Evolutionary conservation across 2,113 vertebrate species (phyloP), one percentile per base, ranked within the genome.

Genomic region (Dolichallabes microphthalmus): DNA sequence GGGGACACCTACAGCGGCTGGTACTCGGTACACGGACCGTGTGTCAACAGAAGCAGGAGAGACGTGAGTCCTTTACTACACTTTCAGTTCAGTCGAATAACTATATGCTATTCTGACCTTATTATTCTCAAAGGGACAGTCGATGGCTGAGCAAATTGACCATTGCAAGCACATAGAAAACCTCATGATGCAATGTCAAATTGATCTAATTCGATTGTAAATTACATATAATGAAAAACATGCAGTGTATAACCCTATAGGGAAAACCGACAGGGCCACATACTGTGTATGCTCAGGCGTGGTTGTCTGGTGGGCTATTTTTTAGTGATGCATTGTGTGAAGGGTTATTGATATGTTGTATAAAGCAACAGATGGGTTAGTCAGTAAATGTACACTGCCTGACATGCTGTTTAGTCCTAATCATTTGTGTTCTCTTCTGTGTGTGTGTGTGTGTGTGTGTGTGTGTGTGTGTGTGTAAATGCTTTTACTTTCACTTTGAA

Each of bases 61-160:
- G 20, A n/a, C 5, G 94, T 95, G 86, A 93, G 95, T 93, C 10
- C 45, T 61, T 22, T 20, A 45, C 52, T 57, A 55, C 69, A 14
- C 14, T 74, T 50, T 74, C 39, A 22, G 11, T 14, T 61, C 58
- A 61, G 7, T 64, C 27, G 63, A 64, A 64, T 27, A 17, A 68
- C 66, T 19, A 32, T 68, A 45, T 45, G 6, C 45, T 45, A 45
- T 45, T 45, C 45, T 45, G 45, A 45, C 7, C 7, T 8, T 45
- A 45, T 68, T 32, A 71, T 71, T 45, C 35, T 10, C 10, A 71
- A 71, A 45, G 3, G 9, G 19, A 71, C 8, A 45, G 35, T 22
- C 45, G 35, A 5, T 45, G 14, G 20, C 22, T 50, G 11, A 50
- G 15, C n/a, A 76, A 53, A n/a, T 39, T 39, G 32, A 20, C 8